These are phyloP conservation scores for Clepsis dumicolana DNA, from an alignment of 2,888 invertebrate genomes.

Conservation along the genomic window DNA sequence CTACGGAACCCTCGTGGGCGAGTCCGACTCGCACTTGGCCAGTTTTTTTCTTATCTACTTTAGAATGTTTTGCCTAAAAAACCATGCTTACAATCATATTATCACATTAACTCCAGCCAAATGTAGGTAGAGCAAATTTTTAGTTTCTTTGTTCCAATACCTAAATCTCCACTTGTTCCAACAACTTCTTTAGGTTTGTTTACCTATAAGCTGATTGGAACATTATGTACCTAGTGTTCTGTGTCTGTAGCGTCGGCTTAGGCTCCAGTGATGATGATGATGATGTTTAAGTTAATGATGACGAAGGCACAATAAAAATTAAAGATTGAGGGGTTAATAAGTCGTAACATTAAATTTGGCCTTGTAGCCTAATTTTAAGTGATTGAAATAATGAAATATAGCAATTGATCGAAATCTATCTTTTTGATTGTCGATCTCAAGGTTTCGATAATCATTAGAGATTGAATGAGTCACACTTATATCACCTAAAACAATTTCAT, in stretches of 20 bases:
- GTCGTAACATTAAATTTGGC: background rate
- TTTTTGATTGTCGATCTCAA: constrained; percentile 18
- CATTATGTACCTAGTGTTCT: background rate
- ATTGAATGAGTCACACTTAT: constrained; percentile 8
- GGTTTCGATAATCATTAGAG: constrained; percentile 11
- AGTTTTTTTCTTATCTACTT: no score
- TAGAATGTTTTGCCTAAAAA: no score
- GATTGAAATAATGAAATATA: background rate
- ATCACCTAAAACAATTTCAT: constrained; percentile 7
- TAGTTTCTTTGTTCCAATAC: no score
- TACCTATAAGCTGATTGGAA: no score
- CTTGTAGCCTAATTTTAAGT: background rate
- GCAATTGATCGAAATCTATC: constrained; percentile 8
- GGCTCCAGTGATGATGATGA: background rate
- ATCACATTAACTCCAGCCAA: no score
- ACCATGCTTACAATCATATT: no score
- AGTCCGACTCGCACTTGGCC: no score
- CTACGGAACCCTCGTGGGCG: no score
- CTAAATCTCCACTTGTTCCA: no score
- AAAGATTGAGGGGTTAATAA: background rate
- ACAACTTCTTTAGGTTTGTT: no score
- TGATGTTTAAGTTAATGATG: background rate
- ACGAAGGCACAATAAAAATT: background rate
- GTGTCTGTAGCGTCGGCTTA: background rate
- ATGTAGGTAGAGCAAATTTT: no score